These are phyloP conservation scores for Pteronura brasiliensis DNA, from an alignment of 2,113 vertebrate genomes.

Conservation along the genomic window DNA sequence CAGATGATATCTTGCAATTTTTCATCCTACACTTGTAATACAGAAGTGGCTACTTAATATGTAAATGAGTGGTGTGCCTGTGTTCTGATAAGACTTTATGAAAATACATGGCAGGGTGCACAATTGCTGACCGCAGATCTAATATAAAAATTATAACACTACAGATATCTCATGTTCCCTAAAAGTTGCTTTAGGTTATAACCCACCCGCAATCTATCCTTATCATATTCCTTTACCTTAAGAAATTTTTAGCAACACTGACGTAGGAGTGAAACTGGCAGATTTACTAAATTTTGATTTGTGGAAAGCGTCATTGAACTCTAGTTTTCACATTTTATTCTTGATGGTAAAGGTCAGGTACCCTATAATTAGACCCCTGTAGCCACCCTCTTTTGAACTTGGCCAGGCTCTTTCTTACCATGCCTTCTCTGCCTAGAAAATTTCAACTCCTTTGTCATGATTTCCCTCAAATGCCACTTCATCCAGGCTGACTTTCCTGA, in stretches of 20 bases:
- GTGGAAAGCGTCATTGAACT: not conserved
- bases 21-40: not conserved
- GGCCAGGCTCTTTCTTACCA: not conserved
- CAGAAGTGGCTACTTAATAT: not conserved
- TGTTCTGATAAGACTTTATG: not conserved
- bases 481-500: not conserved
- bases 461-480: not conserved
- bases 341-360: not conserved
- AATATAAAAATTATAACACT: not conserved
- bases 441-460: not conserved
- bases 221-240: not conserved
- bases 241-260: not conserved
- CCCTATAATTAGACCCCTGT: not conserved
- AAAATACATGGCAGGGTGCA: not conserved
- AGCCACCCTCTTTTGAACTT: not conserved
- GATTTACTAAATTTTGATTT: conserved; percentile 30
- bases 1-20: not conserved
- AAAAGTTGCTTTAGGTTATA: conserved; percentile 2
- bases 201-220: not conserved
- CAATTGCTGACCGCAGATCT: not conserved
- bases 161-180: not conserved
- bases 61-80: not conserved
- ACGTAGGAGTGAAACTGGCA: not conserved
- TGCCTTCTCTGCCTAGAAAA: not conserved
- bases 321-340: not conserved